A percentile compares a stretch with the other conserved stretches of the same genome.
phyloP scores from a whole-genome alignment of 1,140 invertebrate genomes.

The Araneus ventricosus region DNA sequence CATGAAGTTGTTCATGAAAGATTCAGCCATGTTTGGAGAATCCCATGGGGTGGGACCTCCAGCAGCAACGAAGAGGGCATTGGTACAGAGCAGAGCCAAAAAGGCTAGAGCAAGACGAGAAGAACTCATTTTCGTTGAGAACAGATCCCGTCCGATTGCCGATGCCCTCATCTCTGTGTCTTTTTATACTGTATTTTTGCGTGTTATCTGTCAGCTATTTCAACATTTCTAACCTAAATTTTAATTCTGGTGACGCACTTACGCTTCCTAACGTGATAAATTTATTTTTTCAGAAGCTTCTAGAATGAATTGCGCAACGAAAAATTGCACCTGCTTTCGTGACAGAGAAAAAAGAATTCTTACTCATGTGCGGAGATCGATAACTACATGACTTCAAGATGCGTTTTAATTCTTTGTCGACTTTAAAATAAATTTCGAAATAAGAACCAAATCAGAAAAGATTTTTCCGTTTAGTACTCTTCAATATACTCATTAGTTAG shows the following conservation, averaged over 20 bases:
- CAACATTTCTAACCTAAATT: neutral
- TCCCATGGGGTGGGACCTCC: neutral
- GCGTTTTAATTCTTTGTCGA: too few species aligned
- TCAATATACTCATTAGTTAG: too few species aligned
- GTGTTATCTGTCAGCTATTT: neutral
- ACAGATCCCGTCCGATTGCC: neutral
- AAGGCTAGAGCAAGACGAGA: neutral
- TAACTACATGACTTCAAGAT: too few species aligned
- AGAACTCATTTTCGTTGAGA: conserved; percentile 15
- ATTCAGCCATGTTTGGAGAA: neutral
- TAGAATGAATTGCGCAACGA: neutral
- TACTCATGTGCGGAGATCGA: too few species aligned
- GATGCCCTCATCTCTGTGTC: neutral
- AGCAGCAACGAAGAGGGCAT: neutral
- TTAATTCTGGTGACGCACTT: neutral
- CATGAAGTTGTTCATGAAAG: neutral
- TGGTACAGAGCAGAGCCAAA: neutral
- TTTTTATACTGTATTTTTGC: conserved; percentile 4
- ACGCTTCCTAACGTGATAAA: neutral
- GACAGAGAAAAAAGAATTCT: neutral
- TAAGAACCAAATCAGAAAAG: too few species aligned
- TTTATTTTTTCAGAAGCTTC: neutral
- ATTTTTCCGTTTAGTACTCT: too few species aligned
- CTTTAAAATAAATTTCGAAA: too few species aligned
- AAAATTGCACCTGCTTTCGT: neutral